Evolutionary conservation across 2,888 invertebrate species (phyloP), one percentile per base, ranked within the genome.

Genomic region (Patella pellucida): DNA sequence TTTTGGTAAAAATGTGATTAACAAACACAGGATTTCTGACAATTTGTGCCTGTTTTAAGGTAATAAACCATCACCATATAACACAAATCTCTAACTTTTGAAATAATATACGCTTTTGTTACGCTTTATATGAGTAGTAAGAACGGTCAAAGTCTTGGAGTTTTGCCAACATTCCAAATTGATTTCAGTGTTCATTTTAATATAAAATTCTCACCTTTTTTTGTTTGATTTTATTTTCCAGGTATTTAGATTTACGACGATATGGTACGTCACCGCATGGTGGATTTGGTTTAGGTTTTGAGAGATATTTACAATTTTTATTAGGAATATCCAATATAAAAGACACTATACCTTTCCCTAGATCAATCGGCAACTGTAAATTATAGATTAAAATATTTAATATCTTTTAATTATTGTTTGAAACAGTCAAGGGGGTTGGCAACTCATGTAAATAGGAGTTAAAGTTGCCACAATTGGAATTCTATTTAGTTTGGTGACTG

Each of bases 211-310:
- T 41, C 7, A 5, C 1, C 41, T 3, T 0, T 0, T 41, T 41
- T 9, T 41, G 23, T 62, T 23, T 19, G 12, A 62, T 23, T 62
- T 11, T 62, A 62, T 23, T 77, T 82, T 81, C 3, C 81, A 90
- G 98, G 98, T 99, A 99, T 90, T 92, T 97, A 74, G 96, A 98
- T 71, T 91, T 98, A 74, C 92, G 99, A 76, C 95, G 94, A 79
- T 96, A 94, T 91, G 99, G 99, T 0, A 95, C 95, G 77, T 94
- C 96, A 54, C 95, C 96, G 0, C 97, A 97, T 14, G 98, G 95
- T 23, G 99, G 99, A 1, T 99, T 96, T 92, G 99, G 99, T 9
- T 92, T 99, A 86, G 99, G 99, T 0, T 95, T 99, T 88, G 99
- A 99, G 89, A 93, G 99, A 85, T 94, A 95, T 84, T 90, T 99